These are phyloP conservation scores for Bothrops jararaca DNA, from an alignment of 2,113 vertebrate genomes.

Conservation along the genomic window DNA sequence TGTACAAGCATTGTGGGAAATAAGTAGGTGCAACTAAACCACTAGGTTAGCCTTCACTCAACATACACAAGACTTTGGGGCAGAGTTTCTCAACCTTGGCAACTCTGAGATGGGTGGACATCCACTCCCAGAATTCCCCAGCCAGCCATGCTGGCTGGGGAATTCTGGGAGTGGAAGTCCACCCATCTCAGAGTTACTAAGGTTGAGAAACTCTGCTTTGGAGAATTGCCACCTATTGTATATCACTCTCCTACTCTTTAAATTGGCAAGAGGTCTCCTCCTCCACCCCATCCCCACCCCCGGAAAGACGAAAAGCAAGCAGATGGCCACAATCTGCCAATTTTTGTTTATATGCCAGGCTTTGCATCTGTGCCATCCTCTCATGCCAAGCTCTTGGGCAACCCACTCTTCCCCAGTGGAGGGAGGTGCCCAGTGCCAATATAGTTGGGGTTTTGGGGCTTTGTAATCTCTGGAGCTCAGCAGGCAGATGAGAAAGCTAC, in stretches of 20 bases:
- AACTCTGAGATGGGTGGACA: not conserved
- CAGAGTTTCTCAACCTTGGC: not conserved
- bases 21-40: not conserved
- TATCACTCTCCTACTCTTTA: slow-evolving; percentile 48
- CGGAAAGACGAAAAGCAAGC: slow-evolving; percentile 33
- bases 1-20: not conserved
- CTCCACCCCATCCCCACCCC: slow-evolving; percentile 25
- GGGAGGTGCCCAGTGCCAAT: not conserved
- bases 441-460: not conserved
- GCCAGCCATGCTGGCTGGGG: not conserved
- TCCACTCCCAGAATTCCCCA: not conserved
- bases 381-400: slow-evolving; percentile 45
- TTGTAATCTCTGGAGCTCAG: not conserved
- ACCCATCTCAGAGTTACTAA: not conserved
- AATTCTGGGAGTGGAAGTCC: not conserved
- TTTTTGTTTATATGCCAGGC: slow-evolving; percentile 43
- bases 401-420: slow-evolving; percentile 43
- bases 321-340: slow-evolving; percentile 74
- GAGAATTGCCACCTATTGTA: not conserved
- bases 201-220: not conserved
- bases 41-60: slow-evolving; percentile 13
- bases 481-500: not conserved
- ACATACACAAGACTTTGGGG: not conserved
- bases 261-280: slow-evolving; percentile 42
- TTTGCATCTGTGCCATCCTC: slow-evolving; percentile 26